These are phyloP conservation scores for Tetraneura akinire DNA, from an alignment of 1,140 invertebrate species.

Conservation along the genomic window DNA sequence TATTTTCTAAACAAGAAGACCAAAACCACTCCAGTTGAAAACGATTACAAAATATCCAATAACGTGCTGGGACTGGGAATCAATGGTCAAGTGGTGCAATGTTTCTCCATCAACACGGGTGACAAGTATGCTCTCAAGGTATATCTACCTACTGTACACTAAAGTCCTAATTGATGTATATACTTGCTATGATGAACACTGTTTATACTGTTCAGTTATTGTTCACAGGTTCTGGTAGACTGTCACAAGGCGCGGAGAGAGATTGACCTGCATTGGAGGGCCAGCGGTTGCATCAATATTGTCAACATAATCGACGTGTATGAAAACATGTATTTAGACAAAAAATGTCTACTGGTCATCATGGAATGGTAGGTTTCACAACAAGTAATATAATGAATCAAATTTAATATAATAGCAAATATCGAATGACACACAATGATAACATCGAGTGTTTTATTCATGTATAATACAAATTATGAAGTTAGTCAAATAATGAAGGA, in stretches of 20 bases:
- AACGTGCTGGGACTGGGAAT: constrained; percentile 96
- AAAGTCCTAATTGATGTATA: no score
- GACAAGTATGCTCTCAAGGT: constrained; percentile 89
- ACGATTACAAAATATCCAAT: constrained; percentile 93
- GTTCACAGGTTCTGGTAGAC: constrained; percentile 82
- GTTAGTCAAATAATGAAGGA: no score
- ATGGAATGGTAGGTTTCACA: constrained; percentile 85
- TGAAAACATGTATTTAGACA: constrained; percentile 89
- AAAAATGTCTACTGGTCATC: constrained; percentile 89
- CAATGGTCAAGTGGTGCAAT: constrained; percentile 90
- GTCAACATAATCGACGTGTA: constrained; percentile 94
- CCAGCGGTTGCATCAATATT: constrained; percentile 86
- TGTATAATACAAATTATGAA: no score
- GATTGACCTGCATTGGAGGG: constrained; percentile 93
- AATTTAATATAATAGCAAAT: no score
- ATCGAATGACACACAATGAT: no score
- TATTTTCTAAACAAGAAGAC: constrained; percentile 58
- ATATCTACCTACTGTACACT: not conserved
- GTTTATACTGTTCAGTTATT: constrained; percentile 21
- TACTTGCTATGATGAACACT: not conserved
- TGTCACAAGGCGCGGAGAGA: constrained; percentile 88
- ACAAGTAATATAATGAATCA: no score
- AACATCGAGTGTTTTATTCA: no score
- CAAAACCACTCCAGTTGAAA: constrained; percentile 79
- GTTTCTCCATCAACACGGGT: constrained; percentile 68